Conservation (phyloP, 2,797 vertebrate species). For the Carcharodon carcharias region DNA sequence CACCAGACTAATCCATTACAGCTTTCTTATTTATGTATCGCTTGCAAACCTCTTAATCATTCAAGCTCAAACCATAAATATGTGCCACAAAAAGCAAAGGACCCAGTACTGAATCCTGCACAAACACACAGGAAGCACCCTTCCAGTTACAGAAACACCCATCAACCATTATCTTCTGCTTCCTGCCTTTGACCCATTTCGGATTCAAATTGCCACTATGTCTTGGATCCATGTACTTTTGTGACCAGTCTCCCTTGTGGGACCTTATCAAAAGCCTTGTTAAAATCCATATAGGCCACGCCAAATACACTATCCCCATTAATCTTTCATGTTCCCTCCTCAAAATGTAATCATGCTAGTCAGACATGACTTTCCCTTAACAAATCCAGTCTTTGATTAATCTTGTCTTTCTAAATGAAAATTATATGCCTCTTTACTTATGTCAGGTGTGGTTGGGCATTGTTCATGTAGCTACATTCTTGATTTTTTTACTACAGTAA, state of each 20-base stretch:
- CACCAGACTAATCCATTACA: no score
- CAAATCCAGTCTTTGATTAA: not conserved
- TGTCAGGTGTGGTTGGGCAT: not conserved
- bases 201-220: no score
- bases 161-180: no score
- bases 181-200: no score
- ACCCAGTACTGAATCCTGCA: no score
- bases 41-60: no score
- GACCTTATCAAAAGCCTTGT: not conserved
- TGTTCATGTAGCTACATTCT: not conserved
- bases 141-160: no score
- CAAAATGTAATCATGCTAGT: not conserved
- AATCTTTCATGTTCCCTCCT: not conserved
- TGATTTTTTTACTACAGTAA: not conserved
- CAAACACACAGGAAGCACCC: no score
- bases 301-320: not conserved
- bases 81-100: no score
- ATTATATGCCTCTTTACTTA: not conserved
- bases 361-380: not conserved
- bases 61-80: no score
- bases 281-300: not conserved
- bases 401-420: not conserved
- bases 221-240: not conserved
- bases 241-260: not conserved
- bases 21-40: no score